phyloP scores from a whole-genome alignment of 2,797 vertebrate genomes.

The Gymnodraco acuticeps region DNA sequence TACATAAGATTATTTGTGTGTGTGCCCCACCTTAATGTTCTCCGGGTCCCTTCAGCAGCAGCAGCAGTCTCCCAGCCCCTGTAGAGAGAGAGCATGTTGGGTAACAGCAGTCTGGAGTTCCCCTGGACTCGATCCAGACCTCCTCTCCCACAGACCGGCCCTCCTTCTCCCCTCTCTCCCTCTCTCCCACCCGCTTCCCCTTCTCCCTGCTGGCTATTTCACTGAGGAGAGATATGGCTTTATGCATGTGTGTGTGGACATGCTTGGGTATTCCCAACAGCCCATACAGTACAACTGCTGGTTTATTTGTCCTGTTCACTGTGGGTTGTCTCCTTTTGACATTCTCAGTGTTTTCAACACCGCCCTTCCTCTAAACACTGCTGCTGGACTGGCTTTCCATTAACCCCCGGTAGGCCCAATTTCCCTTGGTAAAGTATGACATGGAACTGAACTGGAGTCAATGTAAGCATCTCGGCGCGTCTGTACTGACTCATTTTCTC shows the following conservation, averaged over 20 bases:
- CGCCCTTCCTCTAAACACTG: slow-evolving; percentile 48
- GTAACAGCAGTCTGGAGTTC: slow-evolving; percentile 87
- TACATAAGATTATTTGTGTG: slow-evolving; percentile 15
- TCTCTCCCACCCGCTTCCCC: slow-evolving; percentile 64
- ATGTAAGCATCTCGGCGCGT: slow-evolving; percentile 45
- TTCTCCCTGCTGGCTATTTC: slow-evolving; percentile 63
- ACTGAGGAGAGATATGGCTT: slow-evolving; percentile 49
- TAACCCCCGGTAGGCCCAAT: slow-evolving; percentile 31
- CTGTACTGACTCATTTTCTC: slow-evolving; percentile 73
- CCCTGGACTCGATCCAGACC: slow-evolving; percentile 85
- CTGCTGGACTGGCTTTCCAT: slow-evolving; percentile 30
- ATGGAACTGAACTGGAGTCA: slow-evolving; percentile 44
- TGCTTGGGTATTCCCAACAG: slow-evolving; percentile 50
- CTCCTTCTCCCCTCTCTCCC: slow-evolving; percentile 42
- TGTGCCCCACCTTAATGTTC: slow-evolving; percentile 10
- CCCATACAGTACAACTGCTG: slow-evolving; percentile 45
- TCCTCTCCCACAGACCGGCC: slow-evolving; percentile 70
- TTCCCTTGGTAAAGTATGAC: slow-evolving; percentile 32
- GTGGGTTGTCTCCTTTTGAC: slow-evolving; percentile 45
- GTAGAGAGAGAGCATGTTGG: slow-evolving; percentile 77
- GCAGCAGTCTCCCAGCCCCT: slow-evolving; percentile 70
- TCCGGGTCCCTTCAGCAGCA: slow-evolving; percentile 36
- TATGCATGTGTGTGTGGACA: slow-evolving; percentile 30
- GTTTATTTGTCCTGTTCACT: slow-evolving; percentile 67
- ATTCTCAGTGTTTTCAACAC: slow-evolving; percentile 42